Base-by-base conservation (phyloP, 2,113 vertebrate genomes). In the Nothobranchius kuhntae region DNA sequence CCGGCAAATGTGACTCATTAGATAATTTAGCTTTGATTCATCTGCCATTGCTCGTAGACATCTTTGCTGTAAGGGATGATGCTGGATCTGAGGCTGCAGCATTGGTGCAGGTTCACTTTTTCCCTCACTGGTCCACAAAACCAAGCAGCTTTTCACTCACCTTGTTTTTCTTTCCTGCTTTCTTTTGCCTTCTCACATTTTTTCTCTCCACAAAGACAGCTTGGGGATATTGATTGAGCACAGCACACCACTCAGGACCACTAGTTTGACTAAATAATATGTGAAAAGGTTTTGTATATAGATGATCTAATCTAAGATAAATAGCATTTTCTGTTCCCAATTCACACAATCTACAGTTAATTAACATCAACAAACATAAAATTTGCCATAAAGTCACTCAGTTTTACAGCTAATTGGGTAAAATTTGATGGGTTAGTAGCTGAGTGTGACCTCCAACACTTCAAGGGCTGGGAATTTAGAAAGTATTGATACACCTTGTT, bases 1-100 rank as follows among this genome's bases (percentile, higher is more conserved):
- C 78, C 63, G 77, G 80, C 61, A 62, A 68, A 76, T 65, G 77
- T 82, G 82, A 89, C 83, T 86, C 80, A 81, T 83, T 84, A 75
- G 73, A 78, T 62, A 57, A 65, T 53, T 61, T 47, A 38, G 24
- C 68, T 70, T 59, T 44, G 51, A 68, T 85, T 86, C 60, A 75
- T 68, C 81, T 80, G 80, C 84, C 83, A 78, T 90, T 85, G 73
- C 63, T 79, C 73, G 78, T 55, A 38, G 72, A 71, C 81, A 48
- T 78, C 13, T 48, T 75, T 62, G 73, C 82, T 78, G 64, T 77
- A 45, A 69, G 86, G 70, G 80, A 81, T 80, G 75, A 82, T 83
- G 75, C 68, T 75, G 54, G 56, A 84, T 80, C 62, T 70, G 52
- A 68, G 53, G 66, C 55, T 51, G 30, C 13, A 62, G 68, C 46